Conservation (phyloP, 2,888 invertebrate species). For the Polylopha cassiicola region DNA sequence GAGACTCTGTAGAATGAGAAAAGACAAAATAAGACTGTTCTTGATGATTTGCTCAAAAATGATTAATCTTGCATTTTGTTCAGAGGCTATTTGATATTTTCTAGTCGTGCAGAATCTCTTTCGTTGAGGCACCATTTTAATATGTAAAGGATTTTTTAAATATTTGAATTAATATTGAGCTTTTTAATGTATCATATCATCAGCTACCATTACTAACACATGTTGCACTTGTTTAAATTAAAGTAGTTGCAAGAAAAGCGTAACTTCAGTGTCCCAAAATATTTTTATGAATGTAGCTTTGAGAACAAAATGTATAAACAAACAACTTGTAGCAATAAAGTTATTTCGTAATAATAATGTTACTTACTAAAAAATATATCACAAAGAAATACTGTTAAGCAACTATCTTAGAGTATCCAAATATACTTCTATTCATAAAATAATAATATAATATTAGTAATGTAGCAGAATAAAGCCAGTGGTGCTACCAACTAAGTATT, state of each 20-base stretch:
- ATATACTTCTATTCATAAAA: slow-evolving; percentile 7
- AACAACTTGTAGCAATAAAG: slow-evolving; percentile 18
- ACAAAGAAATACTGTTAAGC: slow-evolving; percentile 15
- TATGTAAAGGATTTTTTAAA: background rate
- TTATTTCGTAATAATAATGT: slow-evolving; percentile 1
- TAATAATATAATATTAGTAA: slow-evolving; percentile 5
- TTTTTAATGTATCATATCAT: slow-evolving; percentile 22
- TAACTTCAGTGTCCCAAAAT: no score
- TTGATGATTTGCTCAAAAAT: slow-evolving; percentile 29
- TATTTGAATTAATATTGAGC: slow-evolving; percentile 17
- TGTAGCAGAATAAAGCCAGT: slow-evolving; percentile 26
- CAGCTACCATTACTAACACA: slow-evolving; percentile 51
- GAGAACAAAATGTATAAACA: no score
- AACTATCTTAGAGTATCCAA: slow-evolving; percentile 9
- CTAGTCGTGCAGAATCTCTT: slow-evolving; percentile 53
- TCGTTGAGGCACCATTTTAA: slow-evolving; percentile 33
- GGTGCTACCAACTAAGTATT: slow-evolving; percentile 32
- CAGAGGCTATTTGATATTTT: slow-evolving; percentile 44
- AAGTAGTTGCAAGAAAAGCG: slow-evolving; percentile 3
- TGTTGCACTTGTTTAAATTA: slow-evolving; percentile 28
- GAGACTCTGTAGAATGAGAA: slow-evolving; percentile 28
- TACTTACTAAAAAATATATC: slow-evolving; percentile 15
- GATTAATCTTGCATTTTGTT: slow-evolving; percentile 25
- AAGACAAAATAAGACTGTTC: slow-evolving; percentile 66
- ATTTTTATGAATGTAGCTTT: no score